Percentiles rank a stretch among this genome's conserved stretches.
Evolutionary conservation across 2,888 invertebrate genomes (phyloP).

Genomic region (Eremobia ochroleuca): DNA sequence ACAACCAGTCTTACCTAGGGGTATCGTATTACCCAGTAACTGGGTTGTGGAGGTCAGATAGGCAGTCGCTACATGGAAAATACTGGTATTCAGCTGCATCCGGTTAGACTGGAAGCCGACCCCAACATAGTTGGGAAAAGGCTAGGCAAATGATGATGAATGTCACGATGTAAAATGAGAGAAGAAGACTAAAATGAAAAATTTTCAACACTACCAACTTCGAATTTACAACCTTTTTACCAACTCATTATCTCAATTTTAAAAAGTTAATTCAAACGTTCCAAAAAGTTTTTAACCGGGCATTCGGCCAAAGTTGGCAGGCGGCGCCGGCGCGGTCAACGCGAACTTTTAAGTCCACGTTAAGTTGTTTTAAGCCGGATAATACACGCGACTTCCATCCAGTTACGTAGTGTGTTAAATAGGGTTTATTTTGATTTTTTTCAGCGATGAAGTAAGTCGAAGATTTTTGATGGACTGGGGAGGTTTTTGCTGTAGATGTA

Average conservation of each 20-base stretch:
- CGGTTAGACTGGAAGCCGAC: too few relatives aligned
- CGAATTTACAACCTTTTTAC: constrained; percentile 3
- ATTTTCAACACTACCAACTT: neutral
- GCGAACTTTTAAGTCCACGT: constrained; percentile 64
- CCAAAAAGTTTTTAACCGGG: constrained; percentile 53
- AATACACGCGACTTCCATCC: constrained; percentile 50
- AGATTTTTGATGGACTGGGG: constrained; percentile 1
- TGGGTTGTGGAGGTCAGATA: too few relatives aligned
- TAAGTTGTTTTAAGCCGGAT: constrained; percentile 65
- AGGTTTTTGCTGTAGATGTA: neutral
- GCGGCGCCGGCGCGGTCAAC: constrained; percentile 49
- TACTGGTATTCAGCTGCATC: too few relatives aligned
- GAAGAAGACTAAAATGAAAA: neutral
- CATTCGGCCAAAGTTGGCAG: constrained; percentile 51
- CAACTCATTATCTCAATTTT: constrained; percentile 56
- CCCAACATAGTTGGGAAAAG: too few relatives aligned
- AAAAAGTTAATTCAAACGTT: constrained; percentile 59
- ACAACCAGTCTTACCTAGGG: too few relatives aligned
- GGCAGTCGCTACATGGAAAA: too few relatives aligned
- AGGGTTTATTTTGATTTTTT: constrained; percentile 41
- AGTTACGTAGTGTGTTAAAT: constrained; percentile 39
- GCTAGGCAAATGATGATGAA: too few relatives aligned
- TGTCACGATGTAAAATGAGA: neutral
- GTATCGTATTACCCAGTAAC: too few relatives aligned
- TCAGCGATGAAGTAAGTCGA: neutral